Base-by-base conservation (phyloP, 2,113 vertebrate species). In the western clawed frog (Xenopus tropicalis) region DNA sequence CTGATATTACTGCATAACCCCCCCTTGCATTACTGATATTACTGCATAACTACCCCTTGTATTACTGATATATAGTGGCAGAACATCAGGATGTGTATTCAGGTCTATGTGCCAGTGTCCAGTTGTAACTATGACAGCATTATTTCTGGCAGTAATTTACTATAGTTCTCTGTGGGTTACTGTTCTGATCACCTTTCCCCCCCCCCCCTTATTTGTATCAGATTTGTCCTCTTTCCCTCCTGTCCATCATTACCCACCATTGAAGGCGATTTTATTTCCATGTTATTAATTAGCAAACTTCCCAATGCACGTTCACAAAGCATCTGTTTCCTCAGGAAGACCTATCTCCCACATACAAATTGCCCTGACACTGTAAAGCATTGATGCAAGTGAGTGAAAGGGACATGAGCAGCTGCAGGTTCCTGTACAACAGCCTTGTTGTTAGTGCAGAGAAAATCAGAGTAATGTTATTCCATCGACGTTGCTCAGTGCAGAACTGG, bases 311-410 rank as follows among this genome's bases (percentile, higher is more conserved):
- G 66, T 75, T 69, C 73, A 63, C 59, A 63, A 75, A 75, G 73
- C 73, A 75, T 75, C 73, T 75, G 73, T 75, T 75, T 75, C 73
- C 73, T 69, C 66, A 75, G 73, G 73, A 75, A 69, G 73, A 75
- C 66, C 73, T 61, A 75, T 75, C 73, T 75, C 73, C 66, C 73
- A 74, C 72, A 74, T 74, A 74, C 65, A 69, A 75, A 75, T 56
- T 51, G 59, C 66, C 37, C 48, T 63, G 62, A 76, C 73, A 76
- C 69, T 69, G 66, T 69, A 29, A 22, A 63, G 66, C 73, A 76
- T 76, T 76, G 73, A 76, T 76, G 42, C 16, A 4, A 25, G 51
- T 10, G 16, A 76, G 58, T 76, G 58, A 76, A 69, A 69, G 66
- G 48, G 51, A 56, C 14, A 14, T 7, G 21, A 61, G 69, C 73